Base-by-base conservation (phyloP, 2,888 invertebrate species). In the Dioctria rufipes region DNA sequence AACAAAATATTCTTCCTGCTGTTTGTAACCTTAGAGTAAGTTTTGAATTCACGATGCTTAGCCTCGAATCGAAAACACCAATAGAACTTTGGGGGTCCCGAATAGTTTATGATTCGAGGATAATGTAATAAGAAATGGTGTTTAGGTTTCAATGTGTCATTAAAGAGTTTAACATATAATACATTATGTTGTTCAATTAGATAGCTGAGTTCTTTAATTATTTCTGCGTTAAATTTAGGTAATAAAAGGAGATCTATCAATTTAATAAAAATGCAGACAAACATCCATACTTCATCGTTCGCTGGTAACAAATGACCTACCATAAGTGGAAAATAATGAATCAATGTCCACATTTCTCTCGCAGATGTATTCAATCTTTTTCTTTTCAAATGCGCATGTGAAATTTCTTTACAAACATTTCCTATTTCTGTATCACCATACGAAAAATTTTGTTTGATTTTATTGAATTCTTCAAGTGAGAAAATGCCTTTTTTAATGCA, bases 281-380 rank as follows among this genome's bases (percentile, higher is more conserved):
- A 25, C 25, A 25, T 25, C 25, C 25, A 25, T 25, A 25, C 25
- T 71, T 67, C 42, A 61, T 83, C 81, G 63, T 81, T 83, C 63
- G 49, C 71, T 63, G 83, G 78, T 37, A 83, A 65, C 71, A 83
- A 80, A 66, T 83, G 80, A 39, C 83, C 81, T 37, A 83, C 5
- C 51, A 83, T 83, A 13, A 83, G 54, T 8, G 83, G 73, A 40
- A 83, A 83, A 69, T 80, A 60, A 46, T 83, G 83, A 58, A 79
- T 9, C 42, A 83, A 82, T 9, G 83, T 83, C 83, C 82, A 83
- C 77, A 80, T 83, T 83, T 83, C 83, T 78, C 73, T 82, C 46
- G 81, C 82, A 43, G 83, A 83, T 46, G 78, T 73, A 71, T 80
- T 80, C 8, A 83, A 54, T 75, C 61, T 81, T 67, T 65, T 81